Conservation (phyloP, 2,797 vertebrate species). For the Psittacula derbiana region DNA sequence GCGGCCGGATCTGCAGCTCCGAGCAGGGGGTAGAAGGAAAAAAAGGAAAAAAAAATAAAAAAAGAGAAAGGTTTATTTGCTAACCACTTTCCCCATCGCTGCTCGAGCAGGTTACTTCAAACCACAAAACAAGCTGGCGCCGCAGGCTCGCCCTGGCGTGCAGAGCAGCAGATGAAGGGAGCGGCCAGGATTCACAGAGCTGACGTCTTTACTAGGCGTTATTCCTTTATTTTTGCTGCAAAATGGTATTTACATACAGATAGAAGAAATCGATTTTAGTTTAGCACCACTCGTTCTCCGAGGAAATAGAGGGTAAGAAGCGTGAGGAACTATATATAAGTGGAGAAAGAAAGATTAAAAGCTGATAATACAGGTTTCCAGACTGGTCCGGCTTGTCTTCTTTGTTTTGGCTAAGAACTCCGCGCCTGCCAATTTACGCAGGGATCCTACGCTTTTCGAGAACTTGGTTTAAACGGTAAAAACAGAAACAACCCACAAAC, state of each 20-base stretch:
- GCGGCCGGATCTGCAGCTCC: neutral
- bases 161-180: conserved; percentile 17
- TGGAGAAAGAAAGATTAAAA: conserved; percentile 11
- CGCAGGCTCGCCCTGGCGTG: neutral
- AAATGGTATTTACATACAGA: conserved; percentile 55
- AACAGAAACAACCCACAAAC: neutral
- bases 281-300: conserved; percentile 26
- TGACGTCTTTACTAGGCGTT: conserved; percentile 36
- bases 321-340: conserved; percentile 14
- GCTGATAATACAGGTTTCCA: conserved; percentile 9
- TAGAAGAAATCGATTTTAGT: conserved; percentile 13
- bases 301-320: neutral
- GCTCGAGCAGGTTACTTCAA: conserved; percentile 41
- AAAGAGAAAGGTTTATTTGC: neutral
- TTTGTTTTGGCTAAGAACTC: neutral
- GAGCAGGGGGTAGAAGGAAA: neutral
- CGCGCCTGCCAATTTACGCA: neutral
- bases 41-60: too few species aligned
- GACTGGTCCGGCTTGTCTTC: neutral
- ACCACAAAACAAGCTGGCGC: conserved; percentile 35
- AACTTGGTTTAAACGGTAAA: neutral
- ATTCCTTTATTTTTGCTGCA: conserved; percentile 57
- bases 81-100: neutral
- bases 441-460: neutral
- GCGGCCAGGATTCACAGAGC: conserved; percentile 23